These are phyloP conservation scores for Gadopsis marmoratus DNA, from an alignment of 2,797 vertebrate species.

Conservation along the genomic window DNA sequence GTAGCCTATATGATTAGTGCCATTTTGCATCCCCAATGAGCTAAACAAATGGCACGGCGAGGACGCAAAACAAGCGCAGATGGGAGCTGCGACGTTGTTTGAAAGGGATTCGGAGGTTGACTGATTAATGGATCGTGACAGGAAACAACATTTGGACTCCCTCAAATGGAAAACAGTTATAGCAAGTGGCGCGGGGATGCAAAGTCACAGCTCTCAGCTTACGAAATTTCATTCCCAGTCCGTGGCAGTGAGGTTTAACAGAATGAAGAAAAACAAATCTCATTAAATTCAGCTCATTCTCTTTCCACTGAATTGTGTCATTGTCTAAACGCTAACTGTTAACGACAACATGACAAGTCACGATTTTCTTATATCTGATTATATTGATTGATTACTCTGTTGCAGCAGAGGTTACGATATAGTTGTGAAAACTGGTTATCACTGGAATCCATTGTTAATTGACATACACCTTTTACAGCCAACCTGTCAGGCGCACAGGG, in stretches of 20 bases:
- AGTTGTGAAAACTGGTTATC: background rate
- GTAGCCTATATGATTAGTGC: conserved; percentile 10
- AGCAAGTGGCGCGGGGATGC: conserved; percentile 10
- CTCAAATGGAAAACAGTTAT: conserved; percentile 44
- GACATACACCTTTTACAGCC: background rate
- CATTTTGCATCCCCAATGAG: conserved; percentile 31
- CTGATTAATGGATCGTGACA: background rate
- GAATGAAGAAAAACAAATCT: background rate
- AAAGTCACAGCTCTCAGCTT: background rate
- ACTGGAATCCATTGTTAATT: background rate
- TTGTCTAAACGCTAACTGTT: background rate
- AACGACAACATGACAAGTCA: background rate
- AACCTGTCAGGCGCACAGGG: background rate
- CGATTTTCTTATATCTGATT: background rate
- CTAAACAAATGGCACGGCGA: background rate
- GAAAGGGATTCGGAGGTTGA: conserved; percentile 28
- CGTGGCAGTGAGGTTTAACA: background rate
- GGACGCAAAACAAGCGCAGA: background rate
- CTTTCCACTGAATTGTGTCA: conserved; percentile 3
- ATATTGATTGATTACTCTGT: background rate
- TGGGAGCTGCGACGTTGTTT: background rate
- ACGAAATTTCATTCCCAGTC: background rate
- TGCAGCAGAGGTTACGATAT: background rate
- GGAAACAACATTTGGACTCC: conserved; percentile 19
- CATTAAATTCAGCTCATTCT: background rate